Percentiles rank a stretch among this genome's conserved stretches.
Conservation (phyloP, 1,140 invertebrate genomes). For the Battus philenor region DNA sequence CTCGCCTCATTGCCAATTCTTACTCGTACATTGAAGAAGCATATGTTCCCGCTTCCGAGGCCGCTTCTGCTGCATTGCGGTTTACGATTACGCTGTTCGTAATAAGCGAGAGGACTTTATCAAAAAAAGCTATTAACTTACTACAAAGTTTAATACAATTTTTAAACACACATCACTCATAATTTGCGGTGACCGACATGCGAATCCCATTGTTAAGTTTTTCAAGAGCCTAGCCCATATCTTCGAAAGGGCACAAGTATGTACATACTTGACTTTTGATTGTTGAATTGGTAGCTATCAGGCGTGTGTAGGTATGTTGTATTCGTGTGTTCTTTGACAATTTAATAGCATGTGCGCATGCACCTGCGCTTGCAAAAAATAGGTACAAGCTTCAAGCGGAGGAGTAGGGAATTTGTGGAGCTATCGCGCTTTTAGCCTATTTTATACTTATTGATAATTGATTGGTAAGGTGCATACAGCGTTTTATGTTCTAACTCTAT, state of each 20-base stretch:
- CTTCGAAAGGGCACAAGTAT: conserved; percentile 19
- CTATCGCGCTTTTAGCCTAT: conserved; percentile 52
- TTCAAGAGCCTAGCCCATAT: not conserved
- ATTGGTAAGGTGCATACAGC: conserved; percentile 65
- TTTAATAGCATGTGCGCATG: conserved; percentile 71
- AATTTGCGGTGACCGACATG: conserved; percentile 27
- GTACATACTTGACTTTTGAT: conserved; percentile 46
- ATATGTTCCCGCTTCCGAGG: conserved; percentile 53
- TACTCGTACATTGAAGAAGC: conserved; percentile 38
- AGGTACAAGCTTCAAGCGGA: conserved; percentile 64
- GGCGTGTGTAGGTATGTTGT: conserved; percentile 30
- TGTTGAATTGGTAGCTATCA: conserved; percentile 53
- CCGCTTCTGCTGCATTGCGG: conserved; percentile 49
- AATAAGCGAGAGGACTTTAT: conserved; percentile 27
- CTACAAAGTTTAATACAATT: conserved; percentile 36
- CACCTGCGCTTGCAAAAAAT: conserved; percentile 72
- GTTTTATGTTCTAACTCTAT: conserved; percentile 19
- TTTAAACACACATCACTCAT: conserved; percentile 29
- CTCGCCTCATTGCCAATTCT: conserved; percentile 51
- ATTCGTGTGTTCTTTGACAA: conserved; percentile 65
- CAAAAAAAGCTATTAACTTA: conserved; percentile 30
- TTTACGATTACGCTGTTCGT: conserved; percentile 47
- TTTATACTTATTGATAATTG: conserved; percentile 70
- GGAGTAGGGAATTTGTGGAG: conserved; percentile 68
- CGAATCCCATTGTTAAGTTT: conserved; percentile 7